Evolutionary conservation across 2,113 vertebrate genomes (phyloP), one percentile per base, ranked within the genome.

Genomic region (Calonectris borealis): DNA sequence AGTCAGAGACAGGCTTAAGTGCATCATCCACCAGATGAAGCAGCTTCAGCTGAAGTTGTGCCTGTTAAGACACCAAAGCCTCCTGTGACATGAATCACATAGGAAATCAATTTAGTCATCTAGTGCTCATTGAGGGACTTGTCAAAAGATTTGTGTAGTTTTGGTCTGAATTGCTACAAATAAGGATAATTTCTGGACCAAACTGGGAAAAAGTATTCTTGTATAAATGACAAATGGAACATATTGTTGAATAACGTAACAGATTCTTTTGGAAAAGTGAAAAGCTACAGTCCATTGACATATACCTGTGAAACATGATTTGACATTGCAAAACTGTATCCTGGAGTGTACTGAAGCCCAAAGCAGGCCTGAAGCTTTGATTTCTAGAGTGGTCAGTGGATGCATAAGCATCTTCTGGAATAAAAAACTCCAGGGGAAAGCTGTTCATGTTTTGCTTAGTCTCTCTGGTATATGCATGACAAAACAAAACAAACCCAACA

Each of bases 71-170:
- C 16, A 65, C 31, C 14, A 8, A 8, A 76, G 38, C 51, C 21
- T 70, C 31, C 27, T 49, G n/a, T 85, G 34, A 19, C 13, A 2
- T 1, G 2, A 57, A 40, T 83, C 21, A 11, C 0, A 0, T 15
- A 6, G 36, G 38, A 75, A 81, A 73, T 78, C 32, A 82, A 62
- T n/a, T 58, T 38, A 38, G 36, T 38, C 36, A 58, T 14, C 11
- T 66, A 55, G 25, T 58, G 22, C 22, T 82, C 44, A 8, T 24
- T 66, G 61, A 85, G 29, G 32, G 25, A 31, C 48, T 91, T 82
- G 34, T 42, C 16, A 66, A 57, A 61, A 57, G 36, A 19, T 54
- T 46, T 16, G 14, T 86, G 24, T 62, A 19, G 11, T 29, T 91
- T 65, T 68, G 25, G 13, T 79, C 52, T 57, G n/a, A 42, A 38